Conservation (phyloP, 2,113 vertebrate species). For the Myanophis thanlyinensis region DNA sequence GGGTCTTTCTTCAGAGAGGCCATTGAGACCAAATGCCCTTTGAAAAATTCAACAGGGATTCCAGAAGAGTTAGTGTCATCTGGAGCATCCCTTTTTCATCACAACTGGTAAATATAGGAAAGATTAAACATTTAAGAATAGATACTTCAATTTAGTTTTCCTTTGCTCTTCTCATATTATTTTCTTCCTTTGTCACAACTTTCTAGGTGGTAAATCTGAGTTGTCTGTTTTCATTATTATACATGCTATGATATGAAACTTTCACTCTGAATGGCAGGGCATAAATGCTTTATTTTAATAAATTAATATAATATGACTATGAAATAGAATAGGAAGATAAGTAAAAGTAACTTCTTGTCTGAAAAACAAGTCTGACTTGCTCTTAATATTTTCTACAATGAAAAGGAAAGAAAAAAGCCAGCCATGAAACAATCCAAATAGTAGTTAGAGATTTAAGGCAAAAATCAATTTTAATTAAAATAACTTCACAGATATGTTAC, state of each 20-base stretch:
- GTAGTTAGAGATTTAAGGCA: constrained; percentile 60
- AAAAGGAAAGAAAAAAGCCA: constrained; percentile 35
- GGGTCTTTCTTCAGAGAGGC: not conserved
- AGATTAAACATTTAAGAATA: not conserved
- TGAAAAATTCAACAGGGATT: not conserved
- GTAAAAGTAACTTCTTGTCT: constrained; percentile 16
- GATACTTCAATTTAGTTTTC: not conserved
- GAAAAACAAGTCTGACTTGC: not conserved
- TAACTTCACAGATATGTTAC: constrained; percentile 12
- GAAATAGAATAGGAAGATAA: constrained; percentile 22
- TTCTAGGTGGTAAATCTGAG: not conserved
- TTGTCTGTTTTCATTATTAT: not conserved
- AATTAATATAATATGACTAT: not conserved
- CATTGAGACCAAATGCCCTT: not conserved
- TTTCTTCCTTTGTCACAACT: not conserved
- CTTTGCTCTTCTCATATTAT: not conserved
- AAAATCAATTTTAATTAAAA: constrained; percentile 76
- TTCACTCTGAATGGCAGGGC: not conserved
- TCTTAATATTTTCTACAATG: constrained; percentile 34
- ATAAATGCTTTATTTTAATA: not conserved
- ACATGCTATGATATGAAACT: not conserved
- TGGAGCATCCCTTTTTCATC: not conserved
- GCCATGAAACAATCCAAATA: constrained; percentile 54
- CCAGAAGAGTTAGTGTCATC: not conserved
- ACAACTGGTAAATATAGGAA: not conserved